phyloP scores from a whole-genome alignment of 1,140 invertebrate species.

The Aphelenchoides fujianensis region DNA sequence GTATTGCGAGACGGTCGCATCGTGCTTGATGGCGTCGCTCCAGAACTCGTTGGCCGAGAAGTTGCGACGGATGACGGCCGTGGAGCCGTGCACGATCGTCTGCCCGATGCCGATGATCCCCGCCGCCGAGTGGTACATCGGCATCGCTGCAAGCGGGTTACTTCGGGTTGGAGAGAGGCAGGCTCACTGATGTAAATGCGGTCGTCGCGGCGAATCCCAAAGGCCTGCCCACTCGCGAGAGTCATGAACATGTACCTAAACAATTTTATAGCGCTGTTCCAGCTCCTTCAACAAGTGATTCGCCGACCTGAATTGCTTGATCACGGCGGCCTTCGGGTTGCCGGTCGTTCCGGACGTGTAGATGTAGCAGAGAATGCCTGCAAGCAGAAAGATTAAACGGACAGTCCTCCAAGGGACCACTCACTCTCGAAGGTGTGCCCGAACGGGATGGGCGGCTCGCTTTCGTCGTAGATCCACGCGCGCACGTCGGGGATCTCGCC shows the following conservation, averaged over 20 bases:
- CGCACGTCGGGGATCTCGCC: neutral
- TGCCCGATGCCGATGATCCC: slow-evolving; percentile 68
- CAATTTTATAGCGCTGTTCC: too few species aligned
- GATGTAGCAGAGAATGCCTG: slow-evolving; percentile 62
- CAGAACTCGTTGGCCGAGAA: slow-evolving; percentile 94
- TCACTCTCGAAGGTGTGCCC: slow-evolving; percentile 55
- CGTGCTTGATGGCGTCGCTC: slow-evolving; percentile 83
- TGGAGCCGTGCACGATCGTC: slow-evolving; percentile 66
- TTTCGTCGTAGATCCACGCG: slow-evolving; percentile 5
- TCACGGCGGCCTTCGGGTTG: slow-evolving; percentile 62
- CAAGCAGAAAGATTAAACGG: neutral
- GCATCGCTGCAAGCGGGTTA: slow-evolving; percentile 66
- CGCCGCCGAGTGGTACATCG: slow-evolving; percentile 89
- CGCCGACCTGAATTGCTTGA: slow-evolving; percentile 61
- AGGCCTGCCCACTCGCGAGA: slow-evolving; percentile 39
- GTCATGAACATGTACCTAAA: slow-evolving; percentile 33
- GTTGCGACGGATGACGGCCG: slow-evolving; percentile 81
- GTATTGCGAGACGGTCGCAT: slow-evolving; percentile 93
- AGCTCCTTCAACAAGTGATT: too few species aligned
- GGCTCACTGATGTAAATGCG: slow-evolving; percentile 72
- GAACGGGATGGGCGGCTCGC: slow-evolving; percentile 40
- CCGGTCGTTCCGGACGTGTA: slow-evolving; percentile 63
- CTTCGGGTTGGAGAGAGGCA: neutral
- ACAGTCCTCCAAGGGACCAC: neutral
- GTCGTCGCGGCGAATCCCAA: slow-evolving; percentile 66